phyloP scores from a whole-genome alignment of 1,140 invertebrate species.

The Diabrotica virgifera region DNA sequence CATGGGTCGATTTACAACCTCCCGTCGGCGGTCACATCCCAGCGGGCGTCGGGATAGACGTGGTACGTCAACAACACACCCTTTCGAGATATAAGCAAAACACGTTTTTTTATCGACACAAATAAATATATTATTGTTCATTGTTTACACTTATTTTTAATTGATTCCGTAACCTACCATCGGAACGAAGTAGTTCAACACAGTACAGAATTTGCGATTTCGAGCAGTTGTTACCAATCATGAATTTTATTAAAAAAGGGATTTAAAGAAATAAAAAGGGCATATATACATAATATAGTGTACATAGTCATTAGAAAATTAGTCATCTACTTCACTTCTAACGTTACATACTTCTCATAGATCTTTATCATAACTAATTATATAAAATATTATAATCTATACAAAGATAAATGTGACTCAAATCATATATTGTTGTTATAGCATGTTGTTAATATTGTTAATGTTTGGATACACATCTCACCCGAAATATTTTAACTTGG shows the following conservation, averaged over 20 bases:
- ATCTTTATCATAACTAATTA: conserved; percentile 30
- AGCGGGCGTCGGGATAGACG: too few species aligned
- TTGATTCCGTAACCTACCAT: too few species aligned
- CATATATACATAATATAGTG: conserved; percentile 26
- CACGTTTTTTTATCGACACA: too few species aligned
- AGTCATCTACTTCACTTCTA: conserved; percentile 35
- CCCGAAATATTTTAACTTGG: conserved; percentile 10
- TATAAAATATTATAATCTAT: conserved; percentile 34
- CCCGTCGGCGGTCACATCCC: too few species aligned
- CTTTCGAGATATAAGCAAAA: too few species aligned
- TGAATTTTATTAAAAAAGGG: conserved; percentile 16
- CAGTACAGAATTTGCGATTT: conserved; percentile 6
- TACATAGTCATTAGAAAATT: conserved; percentile 36
- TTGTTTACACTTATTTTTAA: too few species aligned
- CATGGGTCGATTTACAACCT: too few species aligned
- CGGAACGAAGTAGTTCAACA: too few species aligned
- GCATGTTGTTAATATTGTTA: conserved; percentile 51
- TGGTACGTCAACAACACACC: too few species aligned
- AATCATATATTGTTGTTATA: conserved; percentile 48
- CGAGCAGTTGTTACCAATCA: conserved; percentile 29
- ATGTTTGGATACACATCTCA: conserved; percentile 37
- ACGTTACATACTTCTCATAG: conserved; percentile 42
- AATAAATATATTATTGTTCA: too few species aligned
- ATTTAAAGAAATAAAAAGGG: conserved; percentile 5
- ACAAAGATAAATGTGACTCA: conserved; percentile 42